A percentile compares a stretch with the other conserved stretches of the same genome.
Evolutionary conservation across 2,797 vertebrate genomes (phyloP).

Genomic region (Sphenodon punctatus): DNA sequence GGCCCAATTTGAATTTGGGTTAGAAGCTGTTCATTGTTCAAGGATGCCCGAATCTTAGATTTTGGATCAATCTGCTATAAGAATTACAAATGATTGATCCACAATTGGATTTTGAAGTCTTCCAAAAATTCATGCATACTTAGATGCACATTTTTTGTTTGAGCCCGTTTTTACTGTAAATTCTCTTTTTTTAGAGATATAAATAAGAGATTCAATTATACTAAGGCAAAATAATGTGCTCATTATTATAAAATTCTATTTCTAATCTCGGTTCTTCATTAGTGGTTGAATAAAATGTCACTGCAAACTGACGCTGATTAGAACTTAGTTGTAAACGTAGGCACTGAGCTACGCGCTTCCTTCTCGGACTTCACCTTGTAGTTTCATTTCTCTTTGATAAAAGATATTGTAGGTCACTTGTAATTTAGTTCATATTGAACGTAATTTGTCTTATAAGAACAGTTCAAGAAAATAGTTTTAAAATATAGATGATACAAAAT

Average conservation of each 20-base stretch:
- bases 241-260: not conserved
- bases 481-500: not conserved
- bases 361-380: not conserved
- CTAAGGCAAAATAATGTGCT: not conserved
- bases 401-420: not conserved
- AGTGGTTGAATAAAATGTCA: not conserved
- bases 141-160: not conserved
- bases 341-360: not conserved
- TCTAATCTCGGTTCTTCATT: not conserved
- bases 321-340: not conserved
- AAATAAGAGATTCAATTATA: not conserved
- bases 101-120: not conserved
- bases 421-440: not conserved
- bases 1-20: not conserved
- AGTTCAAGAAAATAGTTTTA: not conserved
- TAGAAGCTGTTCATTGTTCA: not conserved
- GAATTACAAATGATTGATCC: not conserved
- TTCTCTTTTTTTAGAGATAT: not conserved
- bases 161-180: accelerated
- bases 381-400: not conserved
- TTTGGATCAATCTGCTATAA: not conserved
- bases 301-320: not conserved
- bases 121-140: not conserved
- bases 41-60: not conserved
- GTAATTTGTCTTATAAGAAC: not conserved